A percentile compares a stretch with the other conserved stretches of the same genome.
Conservation (phyloP, 2,797 vertebrate species). For the Petrocephalus schoutedeni region DNA sequence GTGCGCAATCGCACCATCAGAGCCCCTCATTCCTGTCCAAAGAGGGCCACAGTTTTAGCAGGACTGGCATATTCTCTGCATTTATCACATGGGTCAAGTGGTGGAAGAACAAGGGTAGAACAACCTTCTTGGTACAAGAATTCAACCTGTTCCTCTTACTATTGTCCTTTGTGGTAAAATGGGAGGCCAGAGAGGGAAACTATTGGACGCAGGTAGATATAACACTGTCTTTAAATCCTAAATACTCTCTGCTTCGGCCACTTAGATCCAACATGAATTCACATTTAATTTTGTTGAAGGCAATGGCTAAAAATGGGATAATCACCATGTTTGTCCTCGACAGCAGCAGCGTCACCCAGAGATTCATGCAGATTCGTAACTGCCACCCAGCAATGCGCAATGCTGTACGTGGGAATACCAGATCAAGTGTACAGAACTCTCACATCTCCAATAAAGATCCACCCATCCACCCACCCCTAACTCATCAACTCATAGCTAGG, state of each 20-base stretch:
- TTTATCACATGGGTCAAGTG: not conserved
- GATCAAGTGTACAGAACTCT: not conserved
- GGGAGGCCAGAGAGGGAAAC: not conserved
- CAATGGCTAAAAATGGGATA: not conserved
- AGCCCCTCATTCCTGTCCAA: not conserved
- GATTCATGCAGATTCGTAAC: not conserved
- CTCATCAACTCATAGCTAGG: not conserved
- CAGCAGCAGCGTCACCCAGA: not conserved
- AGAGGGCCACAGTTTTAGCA: not conserved
- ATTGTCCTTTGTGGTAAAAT: not conserved
- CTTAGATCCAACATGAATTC: not conserved
- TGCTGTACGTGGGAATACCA: not conserved
- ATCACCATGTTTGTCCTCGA: not conserved
- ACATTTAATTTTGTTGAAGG: not conserved
- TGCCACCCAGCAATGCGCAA: not conserved
- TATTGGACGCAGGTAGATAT: not conserved
- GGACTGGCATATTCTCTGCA: not conserved
- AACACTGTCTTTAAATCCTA: not conserved
- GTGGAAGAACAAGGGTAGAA: not conserved
- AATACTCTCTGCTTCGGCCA: not conserved
- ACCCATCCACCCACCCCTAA: not conserved
- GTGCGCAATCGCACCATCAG: not conserved
- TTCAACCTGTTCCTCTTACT: not conserved
- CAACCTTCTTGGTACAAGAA: not conserved
- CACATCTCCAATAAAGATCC: not conserved